Percentiles rank a stretch among this genome's conserved stretches.
These are phyloP conservation scores for Lepilemur ruficaudatus DNA, from an alignment of 2,797 vertebrate genomes.

Conservation along the genomic window DNA sequence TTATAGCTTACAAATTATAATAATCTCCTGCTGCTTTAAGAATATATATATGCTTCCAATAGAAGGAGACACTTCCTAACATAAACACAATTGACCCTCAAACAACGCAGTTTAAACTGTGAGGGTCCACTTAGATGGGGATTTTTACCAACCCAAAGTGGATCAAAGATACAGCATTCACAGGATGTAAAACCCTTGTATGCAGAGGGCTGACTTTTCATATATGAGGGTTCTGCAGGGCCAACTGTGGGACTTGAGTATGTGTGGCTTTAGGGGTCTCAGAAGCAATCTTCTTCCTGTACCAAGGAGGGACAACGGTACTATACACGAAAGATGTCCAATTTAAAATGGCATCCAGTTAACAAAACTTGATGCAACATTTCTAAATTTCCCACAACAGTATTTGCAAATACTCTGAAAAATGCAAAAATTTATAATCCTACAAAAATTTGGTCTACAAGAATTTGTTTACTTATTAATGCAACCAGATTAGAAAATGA, in stretches of 20 bases:
- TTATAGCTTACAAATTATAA: slow-evolving; percentile 18
- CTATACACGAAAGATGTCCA: background rate
- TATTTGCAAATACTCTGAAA: background rate
- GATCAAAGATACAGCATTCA: background rate
- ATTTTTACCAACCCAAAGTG: background rate
- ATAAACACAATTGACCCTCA: background rate
- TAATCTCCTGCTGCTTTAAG: background rate
- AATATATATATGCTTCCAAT: background rate
- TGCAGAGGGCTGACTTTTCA: background rate
- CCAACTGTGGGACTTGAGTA: background rate
- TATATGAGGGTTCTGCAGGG: background rate
- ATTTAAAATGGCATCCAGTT: background rate
- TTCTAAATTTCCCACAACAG: background rate
- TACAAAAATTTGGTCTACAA: background rate
- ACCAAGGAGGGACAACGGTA: background rate
- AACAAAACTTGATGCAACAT: background rate
- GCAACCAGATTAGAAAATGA: background rate
- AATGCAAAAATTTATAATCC: background rate
- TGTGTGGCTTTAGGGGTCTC: background rate
- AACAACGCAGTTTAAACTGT: background rate
- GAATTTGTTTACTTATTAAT: background rate
- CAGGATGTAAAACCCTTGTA: background rate
- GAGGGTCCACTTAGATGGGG: fast-evolving
- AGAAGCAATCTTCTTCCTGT: background rate
- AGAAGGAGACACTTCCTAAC: background rate